Evolutionary conservation across 2,797 vertebrate species (phyloP).

Genomic region (Cryptoprocta ferox): DNA sequence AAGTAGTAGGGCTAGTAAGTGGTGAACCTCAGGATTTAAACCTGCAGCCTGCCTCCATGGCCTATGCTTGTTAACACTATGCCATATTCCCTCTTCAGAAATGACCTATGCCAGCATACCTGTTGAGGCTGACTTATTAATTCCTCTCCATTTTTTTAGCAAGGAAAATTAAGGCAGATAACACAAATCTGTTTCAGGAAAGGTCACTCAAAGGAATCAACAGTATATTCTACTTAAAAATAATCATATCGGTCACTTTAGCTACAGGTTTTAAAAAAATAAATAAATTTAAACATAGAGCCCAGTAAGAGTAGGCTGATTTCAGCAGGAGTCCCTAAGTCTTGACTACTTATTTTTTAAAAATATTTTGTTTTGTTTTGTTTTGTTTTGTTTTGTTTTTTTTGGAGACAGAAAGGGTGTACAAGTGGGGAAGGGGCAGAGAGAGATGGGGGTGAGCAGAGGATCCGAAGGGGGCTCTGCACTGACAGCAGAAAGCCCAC

Average conservation of each 20-base stretch:
- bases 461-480: too few species aligned
- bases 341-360: not conserved
- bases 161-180: not conserved
- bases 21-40: too few species aligned
- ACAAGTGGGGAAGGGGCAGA: too few species aligned
- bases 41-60: not conserved
- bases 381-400: too few species aligned
- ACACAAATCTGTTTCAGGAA: not conserved
- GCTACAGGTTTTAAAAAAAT: not conserved
- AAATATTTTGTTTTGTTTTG: too few species aligned
- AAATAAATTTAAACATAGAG: not conserved
- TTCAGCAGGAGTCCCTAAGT: not conserved
- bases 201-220: not conserved
- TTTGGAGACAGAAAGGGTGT: too few species aligned
- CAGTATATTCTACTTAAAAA: not conserved
- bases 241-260: not conserved
- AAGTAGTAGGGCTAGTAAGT: not conserved
- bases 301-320: not conserved
- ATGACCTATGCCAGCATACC: accelerated
- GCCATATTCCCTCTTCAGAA: not conserved
- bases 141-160: not conserved
- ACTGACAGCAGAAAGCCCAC: too few species aligned
- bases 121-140: not conserved
- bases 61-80: not conserved
- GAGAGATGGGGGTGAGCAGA: too few species aligned